Evolutionary conservation across 2,797 vertebrate genomes (phyloP), one percentile per base, ranked within the genome.

Genomic region (Acomys russatus): DNA sequence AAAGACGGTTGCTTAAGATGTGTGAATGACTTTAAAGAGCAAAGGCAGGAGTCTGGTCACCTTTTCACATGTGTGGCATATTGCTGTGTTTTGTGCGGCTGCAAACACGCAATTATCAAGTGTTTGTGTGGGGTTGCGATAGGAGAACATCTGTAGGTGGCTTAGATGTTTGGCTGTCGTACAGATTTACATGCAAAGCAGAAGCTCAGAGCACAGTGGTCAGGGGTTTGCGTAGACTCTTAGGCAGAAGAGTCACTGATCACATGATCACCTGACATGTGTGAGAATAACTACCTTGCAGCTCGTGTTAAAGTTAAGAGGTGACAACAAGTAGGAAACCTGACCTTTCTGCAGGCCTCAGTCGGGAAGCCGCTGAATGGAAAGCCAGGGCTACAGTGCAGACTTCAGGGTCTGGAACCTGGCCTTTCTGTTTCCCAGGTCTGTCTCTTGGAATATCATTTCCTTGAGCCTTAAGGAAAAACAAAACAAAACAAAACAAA

Each of bases 351-450:
- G n/a, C n/a, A 54, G 2, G 6, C 59, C 2, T 18, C 11, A 38
- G 17, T 49, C 28, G 66, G 28, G 9, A 33, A 85, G 28, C 17
- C 28, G 0, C 0, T 49, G 35, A 28, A 12, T 33, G 56, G 85
- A 77, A 25, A 44, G 14, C 9, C 18, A 0, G 3, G 0, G 2
- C 1, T 30, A 38, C 8, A 12, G 6, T 2, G 14, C 7, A 12
- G 38, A 66, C 20, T 71, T 6, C 0, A 6, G 51, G 18, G 23
- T 30, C 30, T 4, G 9, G 10, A 61, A 30, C 68, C 7, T 35
- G 66, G 25, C 7, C 17, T 56, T 56, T 23, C 20, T 35, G 5
- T 61, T 79, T 76, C 61, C 18, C 10, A 23, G 3, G 74, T 76
- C 33, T 35, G n/a, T 35, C 33, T 61, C 4, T 35, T 28, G 25